Base-by-base conservation (phyloP, 2,888 invertebrate species). In the Netelia melanura region DNA sequence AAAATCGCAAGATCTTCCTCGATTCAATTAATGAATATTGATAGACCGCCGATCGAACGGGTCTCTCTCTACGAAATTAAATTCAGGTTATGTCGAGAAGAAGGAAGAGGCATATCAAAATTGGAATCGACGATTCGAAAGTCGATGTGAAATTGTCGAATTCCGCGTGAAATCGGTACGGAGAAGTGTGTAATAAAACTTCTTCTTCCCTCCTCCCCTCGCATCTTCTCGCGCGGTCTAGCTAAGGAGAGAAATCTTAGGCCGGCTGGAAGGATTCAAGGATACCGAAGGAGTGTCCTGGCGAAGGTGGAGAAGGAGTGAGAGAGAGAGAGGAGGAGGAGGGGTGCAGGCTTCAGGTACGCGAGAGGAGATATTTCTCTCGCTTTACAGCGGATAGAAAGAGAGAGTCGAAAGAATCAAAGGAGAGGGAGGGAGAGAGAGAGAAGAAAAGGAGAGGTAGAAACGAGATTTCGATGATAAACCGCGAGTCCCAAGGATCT, bases 401-500 rank as follows among this genome's bases (percentile, higher is more conserved):
- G 62, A 25, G 62, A 71, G 78, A 68, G 23, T 62, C 10, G 48
- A 68, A 44, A 1, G 72, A 17, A 30, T 56, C 14, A 74, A 75
- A 44, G 44, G 56, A 64, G 44, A 44, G 38, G 43, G 30, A 17
- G 8, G n/a, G 56, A 9, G 14, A n/a, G 72, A n/a, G 72, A 68
- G 62, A 74, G 58, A 21, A 58, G 21, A 48, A 43, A 72, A 79
- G 70, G 56, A 70, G 23, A 82, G 72, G 25, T 52, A 38, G 77
- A 85, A 83, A 83, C 85, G 83, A 85, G 85, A 85, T 83, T 82
- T 85, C 83, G 83, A 85, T 85, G 85, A 85, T 85, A 85, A 85
- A 85, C 85, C 85, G 75, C 65, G 70, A 38, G 71, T 80, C 85
- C 80, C 71, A 80, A 85, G 85, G 83, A 85, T 74, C 74, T 67